Percentiles rank a stretch among this genome's conserved stretches.
Evolutionary conservation across 2,113 vertebrate genomes (phyloP).

Genomic region (Odontesthes bonariensis): DNA sequence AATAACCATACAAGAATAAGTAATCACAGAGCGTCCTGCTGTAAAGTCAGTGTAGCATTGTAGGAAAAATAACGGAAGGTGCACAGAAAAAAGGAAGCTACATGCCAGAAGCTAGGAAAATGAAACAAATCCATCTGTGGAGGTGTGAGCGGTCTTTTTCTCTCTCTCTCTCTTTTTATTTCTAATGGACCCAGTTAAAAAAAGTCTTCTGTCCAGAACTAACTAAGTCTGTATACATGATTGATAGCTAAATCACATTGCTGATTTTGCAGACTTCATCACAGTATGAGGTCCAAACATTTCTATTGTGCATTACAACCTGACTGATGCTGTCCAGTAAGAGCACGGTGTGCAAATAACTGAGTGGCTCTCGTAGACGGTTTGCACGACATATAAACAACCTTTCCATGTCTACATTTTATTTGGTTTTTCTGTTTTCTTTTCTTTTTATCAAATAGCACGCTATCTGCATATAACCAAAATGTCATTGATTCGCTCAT

Average conservation of each 20-base stretch:
- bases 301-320: constrained; percentile 43
- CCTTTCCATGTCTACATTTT: constrained; percentile 9
- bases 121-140: not conserved
- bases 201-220: not conserved
- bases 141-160: too few relatives aligned
- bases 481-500: not conserved
- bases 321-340: constrained; percentile 23
- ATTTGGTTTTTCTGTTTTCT: constrained; percentile 21
- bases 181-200: too few relatives aligned
- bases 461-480: not conserved
- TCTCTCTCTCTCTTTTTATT: too few relatives aligned
- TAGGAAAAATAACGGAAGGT: not conserved
- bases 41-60: constrained; percentile 24
- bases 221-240: not conserved
- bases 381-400: not conserved
- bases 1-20: constrained; percentile 22
- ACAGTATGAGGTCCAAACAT: constrained; percentile 12
- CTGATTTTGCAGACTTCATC: not conserved
- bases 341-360: constrained; percentile 18
- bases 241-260: not conserved
- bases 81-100: not conserved
- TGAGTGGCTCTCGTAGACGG: not conserved
- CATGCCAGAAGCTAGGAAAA: not conserved
- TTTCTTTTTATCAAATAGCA: constrained; percentile 2
- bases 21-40: not conserved